Percentiles rank a stretch among this genome's conserved stretches.
These are phyloP conservation scores for Geococcyx californianus DNA, from an alignment of 2,113 vertebrate genomes.

Conservation along the genomic window DNA sequence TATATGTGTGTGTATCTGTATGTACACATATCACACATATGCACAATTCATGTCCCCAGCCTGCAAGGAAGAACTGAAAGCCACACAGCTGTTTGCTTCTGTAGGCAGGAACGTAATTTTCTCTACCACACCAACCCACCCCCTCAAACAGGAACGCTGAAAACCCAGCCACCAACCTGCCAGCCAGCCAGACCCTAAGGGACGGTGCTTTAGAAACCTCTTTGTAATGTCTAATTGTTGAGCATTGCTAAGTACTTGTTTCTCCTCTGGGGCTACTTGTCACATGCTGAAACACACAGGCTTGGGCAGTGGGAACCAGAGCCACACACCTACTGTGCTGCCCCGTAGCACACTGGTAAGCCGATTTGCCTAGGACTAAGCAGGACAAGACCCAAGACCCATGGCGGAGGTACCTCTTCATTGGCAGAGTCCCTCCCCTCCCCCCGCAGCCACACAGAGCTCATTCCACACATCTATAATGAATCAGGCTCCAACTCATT, in stretches of 20 bases:
- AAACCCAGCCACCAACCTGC: neutral
- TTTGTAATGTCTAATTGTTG: neutral
- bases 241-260: neutral
- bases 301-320: neutral
- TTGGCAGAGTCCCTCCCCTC: neutral
- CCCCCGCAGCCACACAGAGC: slow-evolving; percentile 36
- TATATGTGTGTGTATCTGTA: neutral
- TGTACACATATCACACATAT: neutral
- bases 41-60: neutral
- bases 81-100: neutral
- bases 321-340: accelerated
- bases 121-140: neutral
- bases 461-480: slow-evolving; percentile 79
- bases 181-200: neutral
- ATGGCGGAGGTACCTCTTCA: neutral
- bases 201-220: neutral
- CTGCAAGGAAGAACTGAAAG: neutral
- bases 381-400: neutral
- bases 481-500: slow-evolving; percentile 76
- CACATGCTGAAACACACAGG: accelerated
- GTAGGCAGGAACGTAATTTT: accelerated
- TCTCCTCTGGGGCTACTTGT: neutral
- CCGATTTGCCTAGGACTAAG: neutral
- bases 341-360: neutral
- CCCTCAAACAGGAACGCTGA: neutral